phyloP scores from a whole-genome alignment of 2,113 vertebrate genomes.

The Sula dactylatra region DNA sequence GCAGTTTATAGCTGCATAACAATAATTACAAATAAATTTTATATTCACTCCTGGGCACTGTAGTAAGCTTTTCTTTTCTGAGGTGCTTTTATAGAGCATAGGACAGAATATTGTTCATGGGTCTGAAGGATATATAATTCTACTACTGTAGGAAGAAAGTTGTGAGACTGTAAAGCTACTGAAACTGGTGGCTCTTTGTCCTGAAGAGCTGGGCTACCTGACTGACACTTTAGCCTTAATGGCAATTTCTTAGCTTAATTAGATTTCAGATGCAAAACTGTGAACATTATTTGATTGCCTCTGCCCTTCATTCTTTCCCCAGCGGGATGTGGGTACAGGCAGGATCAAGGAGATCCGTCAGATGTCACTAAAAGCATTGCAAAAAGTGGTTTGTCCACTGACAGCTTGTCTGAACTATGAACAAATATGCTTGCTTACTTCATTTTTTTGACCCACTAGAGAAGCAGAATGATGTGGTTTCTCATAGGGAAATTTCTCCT shows the following conservation, averaged over 20 bases:
- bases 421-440: neutral
- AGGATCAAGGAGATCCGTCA: neutral
- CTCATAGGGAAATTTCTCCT: neutral
- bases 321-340: neutral
- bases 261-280: neutral
- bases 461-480: neutral
- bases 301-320: neutral
- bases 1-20: neutral
- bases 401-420: neutral
- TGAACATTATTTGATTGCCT: neutral
- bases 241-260: neutral
- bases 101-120: neutral
- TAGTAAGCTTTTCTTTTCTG: neutral
- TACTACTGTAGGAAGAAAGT: neutral
- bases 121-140: neutral
- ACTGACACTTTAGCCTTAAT: neutral
- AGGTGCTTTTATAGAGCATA: neutral
- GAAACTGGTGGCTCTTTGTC: neutral
- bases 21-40: neutral
- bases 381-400: neutral
- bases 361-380: neutral
- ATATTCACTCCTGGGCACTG: neutral
- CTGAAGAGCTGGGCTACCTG: neutral
- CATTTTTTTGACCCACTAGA: neutral
- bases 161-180: neutral